Base-by-base conservation (phyloP, 2,113 vertebrate genomes). In the Myodes glareolus region DNA sequence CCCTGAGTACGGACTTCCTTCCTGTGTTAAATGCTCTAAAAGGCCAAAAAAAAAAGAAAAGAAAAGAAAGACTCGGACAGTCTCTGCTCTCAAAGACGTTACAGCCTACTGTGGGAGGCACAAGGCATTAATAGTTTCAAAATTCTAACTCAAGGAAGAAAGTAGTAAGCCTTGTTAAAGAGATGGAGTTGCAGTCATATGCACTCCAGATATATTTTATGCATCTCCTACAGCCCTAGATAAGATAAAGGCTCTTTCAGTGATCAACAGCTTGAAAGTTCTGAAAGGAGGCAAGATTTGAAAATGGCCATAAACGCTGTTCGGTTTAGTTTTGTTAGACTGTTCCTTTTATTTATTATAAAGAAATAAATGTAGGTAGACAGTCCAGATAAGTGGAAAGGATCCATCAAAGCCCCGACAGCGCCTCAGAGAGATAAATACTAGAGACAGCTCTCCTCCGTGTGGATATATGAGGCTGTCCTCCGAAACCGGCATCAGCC, bases 261-360 rank as follows among this genome's bases (percentile, higher is more conserved):
- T 29, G 21, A 55, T 39, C 0, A 1, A 36, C 21, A 5, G 72
- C 8, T 16, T 92, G 31, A 88, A 92, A 85, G 42, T 90, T 89
- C 58, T 55, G 7, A 61, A 86, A 87, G 27, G 25, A 92, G 2
- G 14, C 63, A 65, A 93, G 61, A 91, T 88, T 80, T 91, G 25
- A 94, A 87, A 87, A 13, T 33, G 33, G 25, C 6, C 63, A 27
- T 61, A 29, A 92, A 72, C 47, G 29, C 65, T n/a, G 0, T 91
- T 67, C 81, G 36, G 5, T 90, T 84, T 89, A 19, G 6, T 80
- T 92, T 80, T 68, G 29, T 21, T 82, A 50, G 61, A 14, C 67
- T 68, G 70, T 82, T n/a, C 70, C 36, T 45, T 87, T 85, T 90
- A 75, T 58, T 94, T 91, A 52, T 78, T 63, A 68, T 81, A 94